phyloP scores from a whole-genome alignment of 2,113 vertebrate genomes.

The Daubentonia madagascariensis region DNA sequence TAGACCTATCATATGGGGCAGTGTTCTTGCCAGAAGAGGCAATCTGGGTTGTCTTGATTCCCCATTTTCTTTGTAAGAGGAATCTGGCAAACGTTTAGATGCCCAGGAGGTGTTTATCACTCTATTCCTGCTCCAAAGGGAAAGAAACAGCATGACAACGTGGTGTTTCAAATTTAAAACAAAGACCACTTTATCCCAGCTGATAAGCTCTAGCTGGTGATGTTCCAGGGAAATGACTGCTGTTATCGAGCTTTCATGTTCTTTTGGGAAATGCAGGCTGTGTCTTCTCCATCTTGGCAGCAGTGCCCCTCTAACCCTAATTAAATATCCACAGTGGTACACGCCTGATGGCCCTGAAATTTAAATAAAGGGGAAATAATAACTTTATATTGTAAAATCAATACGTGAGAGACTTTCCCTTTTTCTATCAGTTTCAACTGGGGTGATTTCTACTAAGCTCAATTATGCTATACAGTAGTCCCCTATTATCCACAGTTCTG shows the following conservation, averaged over 20 bases:
- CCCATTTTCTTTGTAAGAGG: constrained; percentile 37
- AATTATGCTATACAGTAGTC: neutral
- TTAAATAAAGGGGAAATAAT: constrained; percentile 26
- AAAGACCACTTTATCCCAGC: constrained; percentile 47
- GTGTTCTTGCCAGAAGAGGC: constrained; percentile 35
- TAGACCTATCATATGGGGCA: neutral
- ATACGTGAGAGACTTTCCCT: neutral
- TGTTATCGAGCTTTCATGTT: neutral
- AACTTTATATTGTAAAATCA: neutral
- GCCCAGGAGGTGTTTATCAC: constrained; percentile 59
- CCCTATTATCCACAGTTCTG: neutral
- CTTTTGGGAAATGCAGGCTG: neutral
- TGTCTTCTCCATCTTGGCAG: neutral
- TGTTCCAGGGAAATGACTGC: neutral
- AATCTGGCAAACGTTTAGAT: constrained; percentile 53
- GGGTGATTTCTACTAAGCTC: neutral
- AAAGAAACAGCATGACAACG: constrained; percentile 6
- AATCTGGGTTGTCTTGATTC: constrained; percentile 29
- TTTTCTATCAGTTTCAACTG: neutral
- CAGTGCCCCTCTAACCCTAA: neutral
- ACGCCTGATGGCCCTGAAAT: neutral
- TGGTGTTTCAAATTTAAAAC: constrained; percentile 57
- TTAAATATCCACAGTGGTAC: neutral
- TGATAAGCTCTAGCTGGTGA: neutral
- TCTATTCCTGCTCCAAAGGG: constrained; percentile 19